Conservation (phyloP, 2,797 vertebrate species). For the Silurus lanzhouensis region DNA sequence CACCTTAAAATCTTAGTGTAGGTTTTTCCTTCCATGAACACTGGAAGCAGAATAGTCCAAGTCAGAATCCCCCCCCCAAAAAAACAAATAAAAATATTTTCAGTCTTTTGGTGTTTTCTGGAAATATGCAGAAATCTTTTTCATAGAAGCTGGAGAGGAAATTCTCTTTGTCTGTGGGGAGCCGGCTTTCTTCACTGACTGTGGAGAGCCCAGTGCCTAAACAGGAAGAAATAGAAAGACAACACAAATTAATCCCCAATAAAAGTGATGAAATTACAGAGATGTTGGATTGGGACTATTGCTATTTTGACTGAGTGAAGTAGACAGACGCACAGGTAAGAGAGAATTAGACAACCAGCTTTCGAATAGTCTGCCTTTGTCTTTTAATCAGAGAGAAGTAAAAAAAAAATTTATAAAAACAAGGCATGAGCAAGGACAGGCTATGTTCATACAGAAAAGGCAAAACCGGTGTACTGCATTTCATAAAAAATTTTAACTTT, state of each 20-base stretch:
- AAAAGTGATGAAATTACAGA: neutral
- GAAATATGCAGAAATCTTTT: constrained; percentile 95
- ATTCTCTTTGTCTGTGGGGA: constrained; percentile 59
- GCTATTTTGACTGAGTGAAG: neutral
- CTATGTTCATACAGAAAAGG: neutral
- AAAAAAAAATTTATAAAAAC: too few species aligned
- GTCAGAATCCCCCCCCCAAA: neutral
- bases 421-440: neutral
- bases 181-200: constrained; percentile 21
- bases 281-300: neutral
- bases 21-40: neutral
- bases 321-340: neutral
- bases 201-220: constrained; percentile 43
- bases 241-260: neutral
- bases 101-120: constrained; percentile 75
- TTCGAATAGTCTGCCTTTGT: neutral
- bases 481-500: neutral
- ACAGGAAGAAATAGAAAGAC: neutral
- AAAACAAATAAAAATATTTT: neutral
- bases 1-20: constrained; percentile 21
- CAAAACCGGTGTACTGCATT: neutral
- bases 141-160: constrained; percentile 78
- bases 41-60: neutral
- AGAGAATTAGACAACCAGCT: neutral
- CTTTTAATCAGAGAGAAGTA: neutral